Conservation (phyloP, 2,797 vertebrate genomes). For the Pampus argenteus region DNA sequence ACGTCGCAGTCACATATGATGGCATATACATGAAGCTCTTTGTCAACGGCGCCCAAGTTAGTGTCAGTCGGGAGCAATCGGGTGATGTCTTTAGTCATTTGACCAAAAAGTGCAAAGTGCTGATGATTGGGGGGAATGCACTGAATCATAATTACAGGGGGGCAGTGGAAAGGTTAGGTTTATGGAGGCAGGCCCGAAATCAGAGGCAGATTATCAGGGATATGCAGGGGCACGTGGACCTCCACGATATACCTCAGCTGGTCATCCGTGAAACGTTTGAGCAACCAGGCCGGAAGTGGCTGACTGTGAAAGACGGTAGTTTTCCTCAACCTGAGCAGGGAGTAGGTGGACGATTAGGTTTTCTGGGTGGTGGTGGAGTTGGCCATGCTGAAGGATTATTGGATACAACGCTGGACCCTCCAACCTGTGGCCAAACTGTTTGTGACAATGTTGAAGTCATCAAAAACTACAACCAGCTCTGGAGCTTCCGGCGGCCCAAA, state of each 20-base stretch:
- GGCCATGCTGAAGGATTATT: slow-evolving; percentile 84
- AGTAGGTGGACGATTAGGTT: slow-evolving; percentile 79
- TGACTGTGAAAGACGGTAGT: slow-evolving; percentile 87
- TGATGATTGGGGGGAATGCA: slow-evolving; percentile 95
- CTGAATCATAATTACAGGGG: slow-evolving; percentile 96
- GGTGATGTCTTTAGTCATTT: slow-evolving; percentile 95
- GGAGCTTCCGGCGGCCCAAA: slow-evolving; percentile 90
- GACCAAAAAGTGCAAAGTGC: slow-evolving; percentile 96
- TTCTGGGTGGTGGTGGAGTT: slow-evolving; percentile 71
- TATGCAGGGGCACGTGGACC: slow-evolving; percentile 88
- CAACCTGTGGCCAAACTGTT: slow-evolving; percentile 94
- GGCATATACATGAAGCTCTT: slow-evolving; percentile 95
- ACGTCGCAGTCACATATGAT: slow-evolving; percentile 93
- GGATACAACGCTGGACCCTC: slow-evolving; percentile 93
- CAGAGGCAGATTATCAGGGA: slow-evolving; percentile 92
- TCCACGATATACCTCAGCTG: slow-evolving; percentile 89
- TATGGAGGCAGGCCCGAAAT: slow-evolving; percentile 92
- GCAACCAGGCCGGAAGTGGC: slow-evolving; percentile 91
- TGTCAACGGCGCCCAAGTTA: slow-evolving; percentile 96
- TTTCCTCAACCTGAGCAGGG: slow-evolving; percentile 86
- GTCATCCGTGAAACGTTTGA: slow-evolving; percentile 95
- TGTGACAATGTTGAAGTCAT: slow-evolving; percentile 95
- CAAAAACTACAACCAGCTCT: slow-evolving; percentile 92
- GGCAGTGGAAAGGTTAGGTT: slow-evolving; percentile 89
- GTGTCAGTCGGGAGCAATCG: slow-evolving; percentile 93